A percentile compares a stretch with the other conserved stretches of the same genome.
These are phyloP conservation scores for Brachynemurus nebulosus DNA, from an alignment of 2,888 invertebrate genomes.

Conservation along the genomic window DNA sequence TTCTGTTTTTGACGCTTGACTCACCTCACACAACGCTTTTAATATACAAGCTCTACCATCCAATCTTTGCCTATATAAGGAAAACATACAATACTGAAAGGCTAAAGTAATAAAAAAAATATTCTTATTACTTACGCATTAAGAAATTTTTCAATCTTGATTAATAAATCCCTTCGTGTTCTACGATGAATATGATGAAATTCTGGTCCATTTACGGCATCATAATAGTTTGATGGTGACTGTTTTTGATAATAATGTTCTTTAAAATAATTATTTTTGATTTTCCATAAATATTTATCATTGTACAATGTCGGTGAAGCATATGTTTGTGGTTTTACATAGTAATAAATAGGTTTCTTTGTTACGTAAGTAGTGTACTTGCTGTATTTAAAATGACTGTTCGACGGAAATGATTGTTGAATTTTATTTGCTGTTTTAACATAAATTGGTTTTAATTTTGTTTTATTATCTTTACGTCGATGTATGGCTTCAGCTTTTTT, in stretches of 20 bases:
- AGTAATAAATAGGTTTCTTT: not conserved
- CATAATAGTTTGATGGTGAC: not conserved
- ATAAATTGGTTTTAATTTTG: not conserved
- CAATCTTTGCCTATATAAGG: slow-evolving; percentile 27
- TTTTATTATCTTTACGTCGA: not conserved
- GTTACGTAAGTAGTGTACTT: too few relatives aligned
- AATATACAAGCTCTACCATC: slow-evolving; percentile 47
- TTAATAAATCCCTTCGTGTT: slow-evolving; percentile 45
- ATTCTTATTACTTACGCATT: slow-evolving; percentile 40
- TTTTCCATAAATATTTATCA: too few relatives aligned
- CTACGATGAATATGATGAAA: slow-evolving; percentile 40
- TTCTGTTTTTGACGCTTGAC: slow-evolving; percentile 32
- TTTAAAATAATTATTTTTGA: too few relatives aligned
- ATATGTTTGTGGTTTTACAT: not conserved
- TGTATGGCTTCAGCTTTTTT: not conserved
- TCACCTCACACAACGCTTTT: slow-evolving; percentile 49
- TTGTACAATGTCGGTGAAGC: too few relatives aligned
- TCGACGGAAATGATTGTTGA: not conserved
- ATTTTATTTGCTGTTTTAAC: not conserved
- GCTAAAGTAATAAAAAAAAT: not conserved
- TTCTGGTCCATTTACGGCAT: too few relatives aligned
- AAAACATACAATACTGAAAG: not conserved
- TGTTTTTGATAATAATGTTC: too few relatives aligned
- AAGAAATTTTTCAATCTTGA: slow-evolving; percentile 45
- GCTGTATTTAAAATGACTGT: too few relatives aligned